A percentile compares a stretch with the other conserved stretches of the same genome.
These are phyloP conservation scores for Chanos chanos DNA, from an alignment of 2,797 vertebrate species.

Conservation along the genomic window DNA sequence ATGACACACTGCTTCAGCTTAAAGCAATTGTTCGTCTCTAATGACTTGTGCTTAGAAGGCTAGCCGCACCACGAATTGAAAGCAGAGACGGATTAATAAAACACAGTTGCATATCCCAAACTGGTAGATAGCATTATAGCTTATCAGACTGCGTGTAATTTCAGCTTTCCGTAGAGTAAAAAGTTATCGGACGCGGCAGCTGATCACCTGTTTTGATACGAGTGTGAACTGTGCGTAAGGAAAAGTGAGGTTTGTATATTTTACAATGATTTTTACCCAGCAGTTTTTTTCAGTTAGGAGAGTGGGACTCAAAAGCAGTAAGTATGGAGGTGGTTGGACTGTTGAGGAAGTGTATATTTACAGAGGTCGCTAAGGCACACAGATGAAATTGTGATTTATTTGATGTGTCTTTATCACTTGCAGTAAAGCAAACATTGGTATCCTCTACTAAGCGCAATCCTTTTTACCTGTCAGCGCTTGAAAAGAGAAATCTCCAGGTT, in stretches of 20 bases:
- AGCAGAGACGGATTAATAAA: conserved; percentile 44
- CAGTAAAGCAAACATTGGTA: conserved; percentile 26
- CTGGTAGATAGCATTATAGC: conserved; percentile 11
- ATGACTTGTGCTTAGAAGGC: conserved; percentile 43
- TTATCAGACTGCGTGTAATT: conserved; percentile 30
- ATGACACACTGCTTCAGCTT: conserved; percentile 31
- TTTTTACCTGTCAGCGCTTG: conserved; percentile 15
- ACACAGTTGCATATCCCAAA: conserved; percentile 31
- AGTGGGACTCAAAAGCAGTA: too few relatives aligned
- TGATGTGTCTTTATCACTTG: conserved; percentile 34
- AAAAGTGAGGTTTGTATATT: too few relatives aligned
- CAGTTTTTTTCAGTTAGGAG: neutral
- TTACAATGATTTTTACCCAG: neutral
- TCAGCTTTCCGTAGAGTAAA: conserved; percentile 3
- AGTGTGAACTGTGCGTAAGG: neutral
- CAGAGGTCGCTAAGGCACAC: conserved; percentile 23
- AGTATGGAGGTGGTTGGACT: neutral
- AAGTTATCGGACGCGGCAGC: conserved; percentile 10
- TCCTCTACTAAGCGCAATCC: conserved; percentile 24
- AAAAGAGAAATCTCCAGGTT: neutral
- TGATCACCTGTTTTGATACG: conserved; percentile 1
- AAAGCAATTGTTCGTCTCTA: conserved; percentile 43
- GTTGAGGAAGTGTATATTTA: conserved; percentile 30
- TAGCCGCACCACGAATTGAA: conserved; percentile 18
- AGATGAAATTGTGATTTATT: conserved; percentile 39